Evolutionary conservation across 2,888 invertebrate species (phyloP).

Genomic region (Pristionchus exspectatus): DNA sequence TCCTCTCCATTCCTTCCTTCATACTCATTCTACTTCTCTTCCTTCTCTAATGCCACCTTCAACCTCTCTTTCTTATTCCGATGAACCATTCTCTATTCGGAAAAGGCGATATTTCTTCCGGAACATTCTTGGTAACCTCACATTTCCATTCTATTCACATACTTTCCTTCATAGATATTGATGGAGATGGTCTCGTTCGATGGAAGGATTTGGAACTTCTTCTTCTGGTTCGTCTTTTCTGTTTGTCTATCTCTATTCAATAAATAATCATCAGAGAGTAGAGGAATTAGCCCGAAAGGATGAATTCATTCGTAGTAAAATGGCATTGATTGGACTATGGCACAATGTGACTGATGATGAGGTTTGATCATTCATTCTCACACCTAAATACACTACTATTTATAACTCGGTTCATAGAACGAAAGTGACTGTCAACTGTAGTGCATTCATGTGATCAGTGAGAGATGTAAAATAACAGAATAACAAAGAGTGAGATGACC

Average conservation of each 20-base stretch:
- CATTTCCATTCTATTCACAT: neutral
- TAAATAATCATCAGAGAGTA: conserved; percentile 19
- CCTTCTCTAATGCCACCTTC: conserved; percentile 43
- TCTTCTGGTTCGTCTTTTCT: neutral
- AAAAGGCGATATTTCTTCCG: conserved; percentile 50
- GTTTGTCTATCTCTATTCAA: neutral
- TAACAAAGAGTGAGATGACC: conserved; percentile 10
- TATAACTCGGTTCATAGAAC: neutral
- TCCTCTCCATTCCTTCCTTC: conserved; percentile 8
- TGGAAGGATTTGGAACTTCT: conserved; percentile 49
- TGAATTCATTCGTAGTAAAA: conserved; percentile 51
- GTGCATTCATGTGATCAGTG: conserved; percentile 19
- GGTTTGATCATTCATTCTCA: neutral
- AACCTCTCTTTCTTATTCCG: neutral
- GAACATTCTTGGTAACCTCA: conserved; percentile 18
- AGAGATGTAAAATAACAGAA: conserved; percentile 30
- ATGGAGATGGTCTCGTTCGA: conserved; percentile 48
- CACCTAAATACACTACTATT: neutral
- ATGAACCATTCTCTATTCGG: neutral
- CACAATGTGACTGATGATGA: conserved; percentile 43
- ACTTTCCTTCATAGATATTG: conserved; percentile 18
- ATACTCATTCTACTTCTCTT: conserved; percentile 27
- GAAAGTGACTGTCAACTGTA: neutral
- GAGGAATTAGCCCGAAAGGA: conserved; percentile 30
- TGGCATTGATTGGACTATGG: conserved; percentile 53